These are phyloP conservation scores for Mormyrus iriodes DNA, from an alignment of 2,113 vertebrate species.

Conservation along the genomic window DNA sequence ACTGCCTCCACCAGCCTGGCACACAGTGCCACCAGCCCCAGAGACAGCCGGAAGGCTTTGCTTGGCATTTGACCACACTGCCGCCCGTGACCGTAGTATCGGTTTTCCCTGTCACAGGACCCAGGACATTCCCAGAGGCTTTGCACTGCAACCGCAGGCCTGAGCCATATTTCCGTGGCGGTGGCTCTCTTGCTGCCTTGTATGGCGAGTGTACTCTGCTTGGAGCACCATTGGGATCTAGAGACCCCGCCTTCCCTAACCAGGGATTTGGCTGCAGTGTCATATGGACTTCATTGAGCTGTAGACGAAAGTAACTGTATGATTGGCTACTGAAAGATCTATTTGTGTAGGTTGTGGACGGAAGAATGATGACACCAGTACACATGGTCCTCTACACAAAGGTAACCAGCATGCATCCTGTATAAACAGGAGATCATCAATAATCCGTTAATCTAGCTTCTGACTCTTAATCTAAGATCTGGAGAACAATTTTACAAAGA, in stretches of 20 bases:
- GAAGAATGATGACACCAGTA: neutral
- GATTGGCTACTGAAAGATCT: neutral
- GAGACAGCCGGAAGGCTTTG: neutral
- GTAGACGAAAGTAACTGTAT: neutral
- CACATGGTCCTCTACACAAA: neutral
- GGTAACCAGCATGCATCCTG: neutral
- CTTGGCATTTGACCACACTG: neutral
- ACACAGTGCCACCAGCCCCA: neutral
- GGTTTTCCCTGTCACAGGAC: neutral
- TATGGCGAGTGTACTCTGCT: neutral
- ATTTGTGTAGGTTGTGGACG: neutral
- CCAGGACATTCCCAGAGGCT: slow-evolving; percentile 10
- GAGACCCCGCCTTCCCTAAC: neutral
- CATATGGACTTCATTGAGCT: neutral
- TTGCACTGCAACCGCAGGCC: neutral
- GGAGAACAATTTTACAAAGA: neutral
- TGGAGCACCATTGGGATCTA: neutral
- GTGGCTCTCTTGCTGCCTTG: neutral
- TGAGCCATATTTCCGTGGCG: slow-evolving; percentile 10
- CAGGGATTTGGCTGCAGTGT: neutral
- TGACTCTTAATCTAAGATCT: neutral
- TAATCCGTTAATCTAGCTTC: neutral
- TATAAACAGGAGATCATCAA: neutral
- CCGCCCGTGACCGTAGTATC: neutral
- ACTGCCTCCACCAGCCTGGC: slow-evolving; percentile 3